Conservation (phyloP, 2,113 vertebrate genomes). For the Onychostruthus taczanowskii region DNA sequence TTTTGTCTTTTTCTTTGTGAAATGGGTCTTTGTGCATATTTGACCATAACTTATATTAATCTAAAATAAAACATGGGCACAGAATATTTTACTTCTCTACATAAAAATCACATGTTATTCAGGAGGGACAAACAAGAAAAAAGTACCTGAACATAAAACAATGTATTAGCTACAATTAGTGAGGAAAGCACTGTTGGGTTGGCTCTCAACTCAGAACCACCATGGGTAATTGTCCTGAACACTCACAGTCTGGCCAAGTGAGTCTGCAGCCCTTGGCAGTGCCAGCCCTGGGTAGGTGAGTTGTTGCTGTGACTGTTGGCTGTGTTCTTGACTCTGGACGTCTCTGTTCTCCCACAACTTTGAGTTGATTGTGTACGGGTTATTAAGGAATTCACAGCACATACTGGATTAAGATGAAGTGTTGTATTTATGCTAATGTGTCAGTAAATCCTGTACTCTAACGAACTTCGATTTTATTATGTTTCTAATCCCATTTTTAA, state of each 20-base stretch:
- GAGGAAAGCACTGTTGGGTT: background rate
- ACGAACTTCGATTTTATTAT: background rate
- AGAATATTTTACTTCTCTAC: background rate
- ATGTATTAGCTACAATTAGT: background rate
- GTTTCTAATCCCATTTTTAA: background rate
- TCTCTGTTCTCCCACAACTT: background rate
- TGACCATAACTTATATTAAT: background rate
- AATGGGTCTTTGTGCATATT: background rate
- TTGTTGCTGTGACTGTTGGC: background rate
- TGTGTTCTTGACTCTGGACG: background rate
- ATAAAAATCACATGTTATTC: background rate
- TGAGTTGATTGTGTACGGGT: background rate
- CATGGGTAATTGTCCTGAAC: background rate
- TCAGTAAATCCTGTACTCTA: background rate
- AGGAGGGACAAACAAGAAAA: background rate
- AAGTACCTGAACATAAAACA: background rate
- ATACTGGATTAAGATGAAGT: background rate
- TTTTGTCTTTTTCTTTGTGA: background rate
- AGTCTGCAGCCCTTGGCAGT: background rate
- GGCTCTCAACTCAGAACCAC: background rate
- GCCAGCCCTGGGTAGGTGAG: background rate
- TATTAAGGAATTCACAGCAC: background rate
- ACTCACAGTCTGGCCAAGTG: background rate
- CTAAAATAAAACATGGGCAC: background rate
- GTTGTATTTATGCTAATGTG: background rate